Evolutionary conservation across 2,888 invertebrate genomes (phyloP).

Genomic region (Podotricha telesiphe): DNA sequence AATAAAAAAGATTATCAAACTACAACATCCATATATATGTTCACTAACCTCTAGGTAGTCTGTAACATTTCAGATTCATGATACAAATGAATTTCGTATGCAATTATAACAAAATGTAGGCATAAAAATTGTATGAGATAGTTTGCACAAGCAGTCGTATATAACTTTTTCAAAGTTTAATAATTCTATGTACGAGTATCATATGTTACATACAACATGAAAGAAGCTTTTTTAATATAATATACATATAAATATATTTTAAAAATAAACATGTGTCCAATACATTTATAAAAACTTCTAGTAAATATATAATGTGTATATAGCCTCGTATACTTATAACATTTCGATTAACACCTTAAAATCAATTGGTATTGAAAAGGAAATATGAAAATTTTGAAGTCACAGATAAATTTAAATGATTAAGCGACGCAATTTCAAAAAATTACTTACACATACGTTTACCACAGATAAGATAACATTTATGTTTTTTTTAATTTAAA

Average conservation of each 20-base stretch:
- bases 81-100: background rate
- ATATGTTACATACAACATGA: background rate
- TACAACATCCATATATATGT: conserved; percentile 25
- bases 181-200: too few relatives aligned
- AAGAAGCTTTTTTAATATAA: background rate
- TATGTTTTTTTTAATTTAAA: background rate
- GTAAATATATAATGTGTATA: conserved; percentile 4
- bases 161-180: background rate
- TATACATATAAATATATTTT: too few relatives aligned
- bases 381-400: background rate
- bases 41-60: conserved; percentile 37
- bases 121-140: background rate
- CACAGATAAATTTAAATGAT: background rate
- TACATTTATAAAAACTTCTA: background rate
- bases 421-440: background rate
- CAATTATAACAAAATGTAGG: background rate
- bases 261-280: too few relatives aligned
- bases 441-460: background rate
- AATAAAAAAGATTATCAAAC: conserved; percentile 27
- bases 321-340: conserved; percentile 15
- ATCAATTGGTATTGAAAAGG: background rate
- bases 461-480: conserved; percentile 6
- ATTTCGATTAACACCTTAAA: background rate
- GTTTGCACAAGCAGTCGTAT: background rate
- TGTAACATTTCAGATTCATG: conserved; percentile 14